Base-by-base conservation (phyloP, 2,113 vertebrate species). In the Anolis carolinensis region DNA sequence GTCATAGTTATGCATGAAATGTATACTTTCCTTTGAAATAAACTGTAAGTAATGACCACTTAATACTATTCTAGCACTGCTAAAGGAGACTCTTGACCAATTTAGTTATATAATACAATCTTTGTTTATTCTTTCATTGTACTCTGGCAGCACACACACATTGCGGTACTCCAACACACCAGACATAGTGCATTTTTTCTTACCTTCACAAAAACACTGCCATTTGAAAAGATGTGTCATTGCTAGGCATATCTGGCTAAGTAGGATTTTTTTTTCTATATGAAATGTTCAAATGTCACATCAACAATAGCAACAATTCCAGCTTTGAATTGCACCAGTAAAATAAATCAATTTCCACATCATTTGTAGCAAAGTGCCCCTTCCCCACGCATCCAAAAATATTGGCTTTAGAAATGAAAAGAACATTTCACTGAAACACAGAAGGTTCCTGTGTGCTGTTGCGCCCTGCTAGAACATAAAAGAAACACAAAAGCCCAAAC, bases 401-500 rank as follows among this genome's bases (percentile, higher is more conserved):
- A 36, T 34, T 72, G 50, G 50, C 18, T 79, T 48, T 18, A 52
- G 76, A 72, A 65, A 79, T 23, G 21, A 50, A 20, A 27, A 25
- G 67, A 30, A 79, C 27, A n/a, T 6, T 5, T 55, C 34, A 16
- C 50, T 75, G 9, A 70, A 79, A 84, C 32, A n/a, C 5, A 68
- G 34, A 84, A 67, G 27, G 21, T 67, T 39, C 8, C 18, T 74
- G 80, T 79, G n/a, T 79, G 55, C 62, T 39, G 48, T 27, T 44
- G 27, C 44, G 10, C 59, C 65, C 11, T 36, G 55, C 67, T 44
- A 59, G 59, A 27, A 88, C 11, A 81, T 25, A 44, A 63, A 77
- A 76, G 27, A 81, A 52, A 87, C 48, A 79, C 16, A 50, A 20
- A 78, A 79, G 72, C 36, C 32, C 50, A 81, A 80, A 36, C 72